Base-by-base conservation (phyloP, 2,797 vertebrate species). In the Strix occidentalis region DNA sequence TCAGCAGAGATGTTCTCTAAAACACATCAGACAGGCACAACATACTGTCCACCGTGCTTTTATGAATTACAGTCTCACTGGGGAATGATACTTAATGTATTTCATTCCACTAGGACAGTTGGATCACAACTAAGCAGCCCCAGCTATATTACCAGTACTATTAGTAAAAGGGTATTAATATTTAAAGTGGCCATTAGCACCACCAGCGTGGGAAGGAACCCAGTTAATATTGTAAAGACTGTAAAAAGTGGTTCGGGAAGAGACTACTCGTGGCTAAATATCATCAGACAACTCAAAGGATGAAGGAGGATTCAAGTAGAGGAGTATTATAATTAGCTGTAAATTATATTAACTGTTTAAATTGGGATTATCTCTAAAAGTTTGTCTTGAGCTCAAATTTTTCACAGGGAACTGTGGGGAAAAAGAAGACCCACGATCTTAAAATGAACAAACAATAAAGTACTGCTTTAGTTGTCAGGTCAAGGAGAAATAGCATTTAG, bases 1-100 rank as follows among this genome's bases (percentile, higher is more conserved):
- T 89, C 89, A 94, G 87, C 91, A 95, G 80, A 91, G 41, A 91
- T 50, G 51, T 74, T 93, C 90, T 87, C 75, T 93, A 77, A 94
- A 90, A 74, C 80, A 85, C 31, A 82, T 87, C 76, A 90, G 89
- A 91, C 79, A 93, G 72, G 87, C 64, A 65, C 68, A 94, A 85
- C 64, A 74, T 33, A 79, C 74, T 82, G 89, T 90, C 91, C 90
- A 64, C 56, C 3, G 3, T 68, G 48, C 63, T 89, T 87, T 79
- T 82, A 92, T n/a, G 37, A 95, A 94, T 92, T 91, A 81, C 18
- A 48, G 35, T 65, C 90, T 89, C 69, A 18, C 35, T 45, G 41
- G 63, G 74, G 64, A 91, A 74, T 37, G 9, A 23, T 19, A 76
- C 58, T 75, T 71, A 60, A 86, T 51, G 29, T 35, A 56, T 81